Percentiles rank a stretch among this genome's conserved stretches.
These are phyloP conservation scores for Tetragnatha versicolor DNA, from an alignment of 1,140 invertebrate genomes.

Conservation along the genomic window DNA sequence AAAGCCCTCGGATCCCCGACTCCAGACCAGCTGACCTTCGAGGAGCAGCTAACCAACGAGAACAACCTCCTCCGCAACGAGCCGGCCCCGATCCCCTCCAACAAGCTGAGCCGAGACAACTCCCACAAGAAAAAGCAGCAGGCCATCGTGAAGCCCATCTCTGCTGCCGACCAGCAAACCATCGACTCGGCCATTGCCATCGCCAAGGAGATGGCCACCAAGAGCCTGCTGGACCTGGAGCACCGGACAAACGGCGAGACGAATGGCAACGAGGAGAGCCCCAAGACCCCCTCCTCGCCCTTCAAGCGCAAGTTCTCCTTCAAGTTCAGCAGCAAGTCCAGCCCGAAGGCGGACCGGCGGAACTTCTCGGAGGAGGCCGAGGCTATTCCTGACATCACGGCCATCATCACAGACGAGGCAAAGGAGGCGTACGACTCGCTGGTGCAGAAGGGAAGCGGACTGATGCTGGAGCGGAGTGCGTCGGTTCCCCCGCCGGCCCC, in stretches of 20 bases:
- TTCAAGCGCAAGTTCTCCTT: conserved; percentile 86
- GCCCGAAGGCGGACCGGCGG: conserved; percentile 74
- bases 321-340: conserved; percentile 75
- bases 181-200: conserved; percentile 91
- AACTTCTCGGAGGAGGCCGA: conserved; percentile 90
- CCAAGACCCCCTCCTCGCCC: conserved; percentile 77
- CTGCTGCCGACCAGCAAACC: conserved; percentile 90
- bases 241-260: conserved; percentile 60
- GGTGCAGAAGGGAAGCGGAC: conserved; percentile 74
- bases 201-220: conserved; percentile 88
- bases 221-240: conserved; percentile 84
- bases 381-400: conserved; percentile 76
- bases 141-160: conserved; percentile 86
- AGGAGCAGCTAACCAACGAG: conserved; percentile 66
- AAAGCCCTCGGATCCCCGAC: conserved; percentile 71
- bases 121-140: conserved; percentile 82
- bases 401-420: conserved; percentile 70
- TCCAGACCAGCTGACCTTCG: conserved; percentile 44
- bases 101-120: conserved; percentile 58
- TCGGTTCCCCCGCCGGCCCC: conserved; percentile 18
- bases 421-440: conserved; percentile 90
- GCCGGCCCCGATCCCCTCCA: conserved; percentile 73
- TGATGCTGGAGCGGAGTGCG: conserved; percentile 48
- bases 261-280: conserved; percentile 69
- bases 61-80: conserved; percentile 77